Percentiles rank a stretch among this genome's conserved stretches.
Conservation (phyloP, 2,888 invertebrate genomes). For the Lobophora halterata region DNA sequence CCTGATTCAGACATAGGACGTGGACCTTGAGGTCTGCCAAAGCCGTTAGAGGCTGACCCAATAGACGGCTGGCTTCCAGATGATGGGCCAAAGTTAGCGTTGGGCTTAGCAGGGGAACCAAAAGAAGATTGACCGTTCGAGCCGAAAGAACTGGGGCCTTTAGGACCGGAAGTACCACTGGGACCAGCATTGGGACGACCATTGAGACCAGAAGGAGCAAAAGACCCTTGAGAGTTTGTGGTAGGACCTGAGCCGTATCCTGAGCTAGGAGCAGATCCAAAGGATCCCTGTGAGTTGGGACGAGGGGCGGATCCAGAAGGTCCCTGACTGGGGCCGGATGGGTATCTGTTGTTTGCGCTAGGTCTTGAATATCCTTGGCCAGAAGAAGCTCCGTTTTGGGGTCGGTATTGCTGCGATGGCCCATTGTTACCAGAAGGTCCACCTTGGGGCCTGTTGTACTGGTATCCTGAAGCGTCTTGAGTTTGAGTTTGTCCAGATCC, state of each 20-base stretch:
- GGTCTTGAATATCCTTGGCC: conserved; percentile 23
- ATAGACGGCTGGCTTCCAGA: conserved; percentile 16
- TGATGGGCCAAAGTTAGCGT: conserved; percentile 11
- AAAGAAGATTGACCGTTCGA: conserved; percentile 22
- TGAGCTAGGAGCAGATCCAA: conserved; percentile 17
- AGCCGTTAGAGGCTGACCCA: conserved; percentile 18
- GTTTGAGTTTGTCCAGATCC: conserved; percentile 29
- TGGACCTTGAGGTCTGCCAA: conserved; percentile 25
- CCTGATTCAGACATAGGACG: conserved; percentile 26
- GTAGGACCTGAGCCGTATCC: not conserved
- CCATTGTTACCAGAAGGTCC: conserved; percentile 17
- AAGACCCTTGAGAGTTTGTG: conserved; percentile 14
- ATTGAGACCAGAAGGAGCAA: conserved; percentile 16
- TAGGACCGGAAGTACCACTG: conserved; percentile 19
- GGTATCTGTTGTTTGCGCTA: conserved; percentile 14
- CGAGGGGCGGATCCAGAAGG: conserved; percentile 16
- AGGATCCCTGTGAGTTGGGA: conserved; percentile 27
- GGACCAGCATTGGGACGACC: conserved; percentile 15
- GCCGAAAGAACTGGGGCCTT: conserved; percentile 24
- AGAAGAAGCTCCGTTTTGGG: conserved; percentile 21
- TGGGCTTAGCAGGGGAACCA: conserved; percentile 16
- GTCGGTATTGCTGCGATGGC: conserved; percentile 20
- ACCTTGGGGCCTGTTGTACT: conserved; percentile 39
- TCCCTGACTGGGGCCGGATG: conserved; percentile 10
- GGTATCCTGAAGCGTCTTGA: conserved; percentile 39